phyloP scores from a whole-genome alignment of 1,140 invertebrate species.

The Pseudomyrmex sp. region DNA sequence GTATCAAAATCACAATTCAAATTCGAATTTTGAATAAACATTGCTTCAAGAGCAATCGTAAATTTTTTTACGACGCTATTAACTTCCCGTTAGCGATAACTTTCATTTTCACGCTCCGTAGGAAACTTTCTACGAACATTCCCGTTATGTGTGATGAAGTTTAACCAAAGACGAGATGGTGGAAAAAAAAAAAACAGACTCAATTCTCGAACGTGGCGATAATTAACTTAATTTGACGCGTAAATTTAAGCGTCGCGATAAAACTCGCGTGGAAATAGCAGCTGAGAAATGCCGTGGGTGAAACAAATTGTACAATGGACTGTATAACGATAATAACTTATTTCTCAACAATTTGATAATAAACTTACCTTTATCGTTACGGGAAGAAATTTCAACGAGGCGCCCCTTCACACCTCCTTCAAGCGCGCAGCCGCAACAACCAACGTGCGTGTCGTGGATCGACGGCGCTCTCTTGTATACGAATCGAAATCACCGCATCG shows the following conservation, averaged over 20 bases:
- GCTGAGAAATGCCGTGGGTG: background rate
- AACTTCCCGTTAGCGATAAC: background rate
- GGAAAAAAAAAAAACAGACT: background rate
- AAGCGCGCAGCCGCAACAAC: background rate
- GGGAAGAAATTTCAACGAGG: constrained; percentile 14
- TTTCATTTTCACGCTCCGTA: background rate
- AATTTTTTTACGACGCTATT: constrained; percentile 13
- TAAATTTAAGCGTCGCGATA: background rate
- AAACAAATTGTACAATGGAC: background rate
- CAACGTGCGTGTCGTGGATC: constrained; percentile 7
- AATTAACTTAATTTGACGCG: background rate
- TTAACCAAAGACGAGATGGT: background rate
- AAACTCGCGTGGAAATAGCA: no score
- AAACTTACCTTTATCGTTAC: constrained; percentile 11
- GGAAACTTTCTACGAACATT: no score
- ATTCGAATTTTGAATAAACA: background rate
- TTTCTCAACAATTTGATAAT: no score
- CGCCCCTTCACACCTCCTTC: constrained; percentile 6
- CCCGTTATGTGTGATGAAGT: background rate
- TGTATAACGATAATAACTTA: background rate
- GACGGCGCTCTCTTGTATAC: constrained; percentile 3
- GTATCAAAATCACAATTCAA: no score
- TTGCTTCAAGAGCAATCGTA: background rate
- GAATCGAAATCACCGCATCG: constrained; percentile 42
- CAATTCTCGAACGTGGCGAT: background rate